Conservation (phyloP, 37 sponge, comb jelly and placozoan species). For the Beroe forskalii region DNA sequence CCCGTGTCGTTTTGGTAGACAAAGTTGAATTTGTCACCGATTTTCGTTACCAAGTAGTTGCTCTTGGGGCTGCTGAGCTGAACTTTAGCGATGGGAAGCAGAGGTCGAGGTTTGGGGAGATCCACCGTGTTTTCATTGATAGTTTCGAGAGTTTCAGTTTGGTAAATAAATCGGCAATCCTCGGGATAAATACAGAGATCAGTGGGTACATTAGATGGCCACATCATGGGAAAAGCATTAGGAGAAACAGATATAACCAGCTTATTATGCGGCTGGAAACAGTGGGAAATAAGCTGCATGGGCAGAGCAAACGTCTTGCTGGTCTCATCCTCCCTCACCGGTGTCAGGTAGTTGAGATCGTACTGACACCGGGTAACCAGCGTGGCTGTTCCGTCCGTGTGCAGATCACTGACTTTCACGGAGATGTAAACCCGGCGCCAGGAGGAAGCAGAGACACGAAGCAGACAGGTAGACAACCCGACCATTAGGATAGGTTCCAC, state of each 20-base stretch:
- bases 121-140: background rate
- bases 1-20: background rate
- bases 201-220: background rate
- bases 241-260: background rate
- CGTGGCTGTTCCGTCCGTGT: background rate
- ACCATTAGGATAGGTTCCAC: background rate
- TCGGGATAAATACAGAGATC: background rate
- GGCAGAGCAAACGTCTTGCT: slow-evolving; percentile 10
- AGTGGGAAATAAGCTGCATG: background rate
- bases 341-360: slow-evolving; percentile 34
- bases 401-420: slow-evolving; percentile 2
- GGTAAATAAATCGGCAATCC: background rate
- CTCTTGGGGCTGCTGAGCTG: background rate
- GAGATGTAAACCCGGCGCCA: slow-evolving; percentile 15
- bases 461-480: background rate
- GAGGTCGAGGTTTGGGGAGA: background rate
- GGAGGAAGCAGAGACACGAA: background rate
- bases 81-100: background rate
- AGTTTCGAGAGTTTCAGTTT: background rate
- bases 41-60: background rate
- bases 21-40: slow-evolving; percentile 28
- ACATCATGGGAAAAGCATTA: slow-evolving; percentile 17
- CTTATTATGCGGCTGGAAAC: background rate
- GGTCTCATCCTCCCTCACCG: background rate
- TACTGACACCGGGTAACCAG: slow-evolving; percentile 49